Percentiles rank a stretch among this genome's conserved stretches.
These are phyloP conservation scores for Idaea biselata DNA, from an alignment of 2,888 invertebrate species.

Conservation along the genomic window DNA sequence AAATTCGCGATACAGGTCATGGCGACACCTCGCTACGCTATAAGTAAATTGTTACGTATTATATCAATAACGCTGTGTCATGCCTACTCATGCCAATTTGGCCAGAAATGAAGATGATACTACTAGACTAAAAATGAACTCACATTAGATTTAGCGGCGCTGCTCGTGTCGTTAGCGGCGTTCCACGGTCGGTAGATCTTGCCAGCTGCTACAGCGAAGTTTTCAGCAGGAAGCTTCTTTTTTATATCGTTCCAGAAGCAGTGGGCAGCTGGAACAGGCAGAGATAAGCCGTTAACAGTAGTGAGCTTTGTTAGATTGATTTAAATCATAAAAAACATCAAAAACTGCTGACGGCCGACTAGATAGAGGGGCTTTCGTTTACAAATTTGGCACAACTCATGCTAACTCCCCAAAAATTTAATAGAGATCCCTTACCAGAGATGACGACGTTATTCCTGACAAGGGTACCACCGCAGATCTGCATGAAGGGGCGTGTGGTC, in stretches of 20 bases:
- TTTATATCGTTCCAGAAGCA: constrained; percentile 53
- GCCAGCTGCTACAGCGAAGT: constrained; percentile 36
- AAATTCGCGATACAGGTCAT: too few relatives aligned
- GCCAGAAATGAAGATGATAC: too few relatives aligned
- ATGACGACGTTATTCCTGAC: constrained; percentile 49
- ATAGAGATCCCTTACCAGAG: constrained; percentile 31
- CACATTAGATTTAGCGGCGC: constrained; percentile 35
- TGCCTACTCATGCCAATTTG: too few relatives aligned
- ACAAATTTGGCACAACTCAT: too few relatives aligned
- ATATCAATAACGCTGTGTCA: too few relatives aligned
- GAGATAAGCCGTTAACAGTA: too few relatives aligned
- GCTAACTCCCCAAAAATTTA: not conserved
- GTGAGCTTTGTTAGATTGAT: too few relatives aligned
- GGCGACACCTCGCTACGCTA: too few relatives aligned
- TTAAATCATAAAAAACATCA: too few relatives aligned
- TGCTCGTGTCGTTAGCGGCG: constrained; percentile 12
- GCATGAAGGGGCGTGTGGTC: constrained; percentile 9
- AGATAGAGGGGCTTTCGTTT: too few relatives aligned
- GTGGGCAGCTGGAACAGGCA: constrained; percentile 37
- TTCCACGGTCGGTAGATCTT: constrained; percentile 35
- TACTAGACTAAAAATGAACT: constrained; percentile 16
- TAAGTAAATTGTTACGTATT: too few relatives aligned
- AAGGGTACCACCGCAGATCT: constrained; percentile 30
- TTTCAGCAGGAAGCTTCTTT: constrained; percentile 15
- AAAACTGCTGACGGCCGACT: too few relatives aligned